A percentile compares a stretch with the other conserved stretches of the same genome.
Conservation (phyloP, 2,888 invertebrate genomes). For the Meteorus cinctellus region DNA sequence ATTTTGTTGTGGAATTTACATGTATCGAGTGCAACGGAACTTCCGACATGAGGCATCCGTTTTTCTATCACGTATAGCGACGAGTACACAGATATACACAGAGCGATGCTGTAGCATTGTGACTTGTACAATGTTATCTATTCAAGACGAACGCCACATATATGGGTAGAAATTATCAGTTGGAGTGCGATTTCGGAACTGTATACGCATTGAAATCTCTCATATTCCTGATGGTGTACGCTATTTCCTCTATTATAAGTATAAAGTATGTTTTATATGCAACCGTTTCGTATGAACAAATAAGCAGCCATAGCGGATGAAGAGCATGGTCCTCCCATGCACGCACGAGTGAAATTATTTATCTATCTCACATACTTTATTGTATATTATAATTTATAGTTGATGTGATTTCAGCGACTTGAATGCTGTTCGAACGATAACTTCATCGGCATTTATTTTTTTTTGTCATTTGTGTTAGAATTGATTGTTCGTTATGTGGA, state of each 20-base stretch:
- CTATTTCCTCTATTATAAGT: not conserved
- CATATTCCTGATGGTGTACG: not conserved
- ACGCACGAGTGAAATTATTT: too few species aligned
- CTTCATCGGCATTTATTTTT: too few species aligned
- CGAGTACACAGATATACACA: conserved; percentile 64
- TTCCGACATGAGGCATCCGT: conserved; percentile 67
- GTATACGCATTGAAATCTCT: not conserved
- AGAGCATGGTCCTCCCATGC: too few species aligned
- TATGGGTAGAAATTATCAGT: not conserved
- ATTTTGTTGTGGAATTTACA: not conserved
- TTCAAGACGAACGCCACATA: conserved; percentile 52
- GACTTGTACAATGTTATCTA: conserved; percentile 55
- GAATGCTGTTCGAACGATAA: too few species aligned
- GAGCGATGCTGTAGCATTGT: conserved; percentile 55
- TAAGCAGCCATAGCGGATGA: too few species aligned
- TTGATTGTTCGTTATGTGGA: too few species aligned
- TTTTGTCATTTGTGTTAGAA: too few species aligned
- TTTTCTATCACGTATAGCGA: conserved; percentile 64
- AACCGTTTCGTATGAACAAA: too few species aligned
- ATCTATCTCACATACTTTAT: too few species aligned
- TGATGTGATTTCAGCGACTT: too few species aligned
- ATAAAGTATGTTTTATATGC: too few species aligned
- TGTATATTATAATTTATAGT: too few species aligned
- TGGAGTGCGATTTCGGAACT: not conserved
- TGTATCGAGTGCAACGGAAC: conserved; percentile 63